Evolutionary conservation across 2,797 vertebrate genomes (phyloP).

Genomic region (Oryzias dopingdopingensis): DNA sequence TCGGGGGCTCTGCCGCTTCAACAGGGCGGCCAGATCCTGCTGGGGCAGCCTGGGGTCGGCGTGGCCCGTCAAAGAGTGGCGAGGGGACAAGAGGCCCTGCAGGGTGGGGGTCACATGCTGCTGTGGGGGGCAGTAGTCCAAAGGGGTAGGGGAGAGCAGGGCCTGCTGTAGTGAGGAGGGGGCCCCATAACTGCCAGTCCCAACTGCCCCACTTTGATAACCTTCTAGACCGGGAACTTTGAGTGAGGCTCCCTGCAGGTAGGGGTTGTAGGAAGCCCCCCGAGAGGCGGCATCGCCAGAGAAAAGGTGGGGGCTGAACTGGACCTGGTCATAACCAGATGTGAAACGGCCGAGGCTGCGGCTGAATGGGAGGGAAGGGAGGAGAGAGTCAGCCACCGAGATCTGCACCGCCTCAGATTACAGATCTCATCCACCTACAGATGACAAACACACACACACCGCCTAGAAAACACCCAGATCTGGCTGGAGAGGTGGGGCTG

Average conservation of each 20-base stretch:
- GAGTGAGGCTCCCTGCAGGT: constrained; percentile 83
- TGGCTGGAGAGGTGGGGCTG: not conserved
- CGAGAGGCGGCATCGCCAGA: constrained; percentile 75
- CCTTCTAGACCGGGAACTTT: constrained; percentile 90
- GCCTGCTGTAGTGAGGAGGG: constrained; percentile 94
- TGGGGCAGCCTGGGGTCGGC: constrained; percentile 88
- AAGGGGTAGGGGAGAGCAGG: constrained; percentile 91
- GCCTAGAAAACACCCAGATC: constrained; percentile 20
- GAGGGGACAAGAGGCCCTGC: constrained; percentile 95
- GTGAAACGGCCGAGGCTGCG: constrained; percentile 87
- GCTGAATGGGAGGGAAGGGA: constrained; percentile 59
- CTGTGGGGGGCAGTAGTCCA: constrained; percentile 89
- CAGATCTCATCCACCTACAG: constrained; percentile 20
- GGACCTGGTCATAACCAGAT: constrained; percentile 88
- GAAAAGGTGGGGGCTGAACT: constrained; percentile 91
- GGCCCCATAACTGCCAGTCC: constrained; percentile 77
- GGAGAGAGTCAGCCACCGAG: constrained; percentile 20
- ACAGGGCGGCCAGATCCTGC: constrained; percentile 88
- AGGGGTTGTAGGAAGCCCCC: constrained; percentile 77
- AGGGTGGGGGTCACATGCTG: constrained; percentile 92
- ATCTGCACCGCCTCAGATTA: not conserved
- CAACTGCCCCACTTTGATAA: constrained; percentile 76
- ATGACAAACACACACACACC: constrained; percentile 18
- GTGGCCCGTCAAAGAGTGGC: constrained; percentile 93
- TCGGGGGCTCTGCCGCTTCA: constrained; percentile 86